Evolutionary conservation across 2,113 vertebrate species (phyloP).

Genomic region (Neolamprologus modestus): DNA sequence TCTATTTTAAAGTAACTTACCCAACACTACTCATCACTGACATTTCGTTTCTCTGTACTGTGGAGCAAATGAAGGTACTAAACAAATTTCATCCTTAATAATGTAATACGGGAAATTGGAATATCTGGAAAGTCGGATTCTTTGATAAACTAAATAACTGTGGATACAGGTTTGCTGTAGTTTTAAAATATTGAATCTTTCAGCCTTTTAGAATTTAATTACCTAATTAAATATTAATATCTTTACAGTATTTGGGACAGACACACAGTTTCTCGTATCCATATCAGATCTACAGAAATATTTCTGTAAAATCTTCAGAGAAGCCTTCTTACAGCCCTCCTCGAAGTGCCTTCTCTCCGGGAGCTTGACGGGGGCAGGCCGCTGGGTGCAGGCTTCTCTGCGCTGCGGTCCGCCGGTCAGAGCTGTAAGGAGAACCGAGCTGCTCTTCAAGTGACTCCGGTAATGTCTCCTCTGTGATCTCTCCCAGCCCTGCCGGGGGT

Average conservation of each 20-base stretch:
- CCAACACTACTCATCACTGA: background rate
- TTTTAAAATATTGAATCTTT: background rate
- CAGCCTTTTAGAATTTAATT: background rate
- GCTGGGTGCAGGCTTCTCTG: slow-evolving; percentile 21
- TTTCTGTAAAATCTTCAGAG: background rate
- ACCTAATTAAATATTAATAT: background rate
- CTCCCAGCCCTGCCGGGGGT: slow-evolving; percentile 43
- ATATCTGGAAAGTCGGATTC: background rate
- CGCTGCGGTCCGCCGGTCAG: background rate
- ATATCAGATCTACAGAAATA: background rate
- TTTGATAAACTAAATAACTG: background rate
- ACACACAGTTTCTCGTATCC: background rate
- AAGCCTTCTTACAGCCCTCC: slow-evolving; percentile 49
- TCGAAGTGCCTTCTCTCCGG: slow-evolving; percentile 67
- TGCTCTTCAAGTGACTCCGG: slow-evolving; percentile 41
- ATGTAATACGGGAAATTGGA: background rate
- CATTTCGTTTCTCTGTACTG: background rate
- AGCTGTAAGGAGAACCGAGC: slow-evolving; percentile 5
- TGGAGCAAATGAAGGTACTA: background rate
- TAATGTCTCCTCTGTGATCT: slow-evolving; percentile 72
- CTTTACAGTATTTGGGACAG: background rate
- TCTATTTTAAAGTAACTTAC: too few species aligned
- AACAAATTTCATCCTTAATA: background rate
- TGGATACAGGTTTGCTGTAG: background rate
- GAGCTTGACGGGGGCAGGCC: background rate